These are phyloP conservation scores for Mimachlamys varia DNA, from an alignment of 2,888 invertebrate species.

Conservation along the genomic window DNA sequence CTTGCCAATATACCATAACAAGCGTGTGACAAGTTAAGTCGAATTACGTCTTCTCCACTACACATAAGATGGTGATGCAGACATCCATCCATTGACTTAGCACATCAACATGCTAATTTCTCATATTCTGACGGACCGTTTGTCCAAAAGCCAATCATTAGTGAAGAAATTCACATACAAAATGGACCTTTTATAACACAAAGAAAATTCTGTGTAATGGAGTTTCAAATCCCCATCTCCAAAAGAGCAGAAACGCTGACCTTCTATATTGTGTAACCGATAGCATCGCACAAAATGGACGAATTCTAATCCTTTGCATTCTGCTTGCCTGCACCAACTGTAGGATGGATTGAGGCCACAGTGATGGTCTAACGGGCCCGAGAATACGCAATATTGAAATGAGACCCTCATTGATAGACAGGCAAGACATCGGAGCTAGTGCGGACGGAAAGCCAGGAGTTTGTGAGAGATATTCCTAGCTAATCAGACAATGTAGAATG, in stretches of 20 bases:
- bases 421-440: background rate
- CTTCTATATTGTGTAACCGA: background rate
- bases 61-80: conserved; percentile 41
- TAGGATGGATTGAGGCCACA: background rate
- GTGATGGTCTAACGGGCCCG: background rate
- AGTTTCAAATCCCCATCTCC: conserved; percentile 40
- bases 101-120: conserved; percentile 42
- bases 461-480: background rate
- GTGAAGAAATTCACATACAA: conserved; percentile 16
- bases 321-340: background rate
- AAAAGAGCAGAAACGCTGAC: conserved; percentile 34
- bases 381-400: conserved; percentile 12
- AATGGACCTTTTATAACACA: conserved; percentile 40
- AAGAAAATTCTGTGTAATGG: conserved; percentile 40
- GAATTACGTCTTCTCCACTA: conserved; percentile 44
- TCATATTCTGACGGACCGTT: conserved; percentile 39
- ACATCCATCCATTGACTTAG: background rate
- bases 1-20: conserved; percentile 43
- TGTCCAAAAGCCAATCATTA: conserved; percentile 39
- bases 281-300: conserved; percentile 32
- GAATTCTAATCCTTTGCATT: background rate
- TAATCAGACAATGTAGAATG: background rate
- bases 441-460: background rate
- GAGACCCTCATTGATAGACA: background rate
- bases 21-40: conserved; percentile 45